These are phyloP conservation scores for Lophotriccus pileatus DNA, from an alignment of 2,797 vertebrate species.

Conservation along the genomic window DNA sequence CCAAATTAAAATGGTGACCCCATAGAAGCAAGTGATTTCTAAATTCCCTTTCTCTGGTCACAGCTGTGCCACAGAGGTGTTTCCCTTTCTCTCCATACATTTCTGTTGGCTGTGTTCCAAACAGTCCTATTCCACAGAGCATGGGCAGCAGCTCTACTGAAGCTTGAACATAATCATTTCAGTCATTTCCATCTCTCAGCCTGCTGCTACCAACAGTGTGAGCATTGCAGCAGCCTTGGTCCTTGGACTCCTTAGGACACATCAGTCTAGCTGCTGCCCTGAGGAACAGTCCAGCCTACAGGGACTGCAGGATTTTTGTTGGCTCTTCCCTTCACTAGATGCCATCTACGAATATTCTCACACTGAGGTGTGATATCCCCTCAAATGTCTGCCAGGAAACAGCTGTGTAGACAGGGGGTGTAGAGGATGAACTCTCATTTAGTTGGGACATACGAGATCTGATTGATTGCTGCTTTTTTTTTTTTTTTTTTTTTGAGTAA, in stretches of 20 bases:
- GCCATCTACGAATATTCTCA: neutral
- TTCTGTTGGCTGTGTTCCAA: neutral
- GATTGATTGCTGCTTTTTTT: neutral
- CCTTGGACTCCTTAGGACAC: neutral
- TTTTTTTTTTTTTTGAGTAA: neutral
- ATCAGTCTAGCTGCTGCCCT: neutral
- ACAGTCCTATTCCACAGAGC: neutral
- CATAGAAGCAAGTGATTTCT: rapidly evolving
- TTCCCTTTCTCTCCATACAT: neutral
- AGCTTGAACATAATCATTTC: neutral
- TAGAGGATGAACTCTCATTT: neutral
- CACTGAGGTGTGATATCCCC: neutral
- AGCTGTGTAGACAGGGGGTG: neutral
- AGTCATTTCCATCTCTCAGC: neutral
- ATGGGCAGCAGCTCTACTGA: neutral
- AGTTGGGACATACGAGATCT: neutral
- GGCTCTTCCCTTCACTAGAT: neutral
- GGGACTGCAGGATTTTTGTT: neutral
- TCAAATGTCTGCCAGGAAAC: neutral
- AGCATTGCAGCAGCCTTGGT: neutral
- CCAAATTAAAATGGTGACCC: neutral
- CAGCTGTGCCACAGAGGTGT: neutral
- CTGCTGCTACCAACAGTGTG: neutral
- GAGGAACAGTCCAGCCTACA: neutral
- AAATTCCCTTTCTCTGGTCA: neutral